Evolutionary conservation across 2,888 invertebrate species (phyloP), one percentile per base, ranked within the genome.

Genomic region (Drosophila buzzatii): DNA sequence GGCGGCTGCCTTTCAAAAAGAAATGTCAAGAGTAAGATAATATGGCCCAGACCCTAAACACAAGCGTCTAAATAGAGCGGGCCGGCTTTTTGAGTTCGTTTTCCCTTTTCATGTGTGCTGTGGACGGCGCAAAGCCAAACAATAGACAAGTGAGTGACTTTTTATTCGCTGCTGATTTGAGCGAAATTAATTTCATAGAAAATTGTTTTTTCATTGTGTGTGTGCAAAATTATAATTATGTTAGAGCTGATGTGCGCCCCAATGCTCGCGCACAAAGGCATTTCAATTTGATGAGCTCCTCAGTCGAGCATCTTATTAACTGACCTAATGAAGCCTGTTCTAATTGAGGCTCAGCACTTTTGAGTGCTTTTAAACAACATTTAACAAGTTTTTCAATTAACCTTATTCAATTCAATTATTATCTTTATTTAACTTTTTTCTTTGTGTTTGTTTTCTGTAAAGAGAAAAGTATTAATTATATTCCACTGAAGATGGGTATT

Each of bases 111-210:
- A 70, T 79, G 76, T 71, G 64, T 79, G 78, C 71, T 55, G 56
- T 57, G 72, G 77, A 79, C 63, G 77, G 51, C 67, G 51, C 79
- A 59, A 67, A 70, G 76, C 63, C 79, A 79, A 73, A 75, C 73
- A 82, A 81, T 78, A 84, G 78, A 76, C 74, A 79, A 76, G 74
- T 77, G 85, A 88, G 55, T 80, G 89, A 85, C 86, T 89, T 79
- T 82, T 74, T 60, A 69, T 63, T 68, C 57, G 73, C 68, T 51
- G 62, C 70, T 83, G 84, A 89, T 85, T 89, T 79, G 76, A 33
- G 74, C 62, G 27, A 83, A 85, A 89, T 85, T 88, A 88, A 89
- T 89, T 85, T 89, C 63, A 76, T 80, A 82, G 70, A 74, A 88
- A 81, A 81, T 79, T 78, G 49, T 70, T 61, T 57, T 12, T 41